These are phyloP conservation scores for Oncorhynchus clarkii DNA, from an alignment of 2,113 vertebrate species.

Conservation along the genomic window DNA sequence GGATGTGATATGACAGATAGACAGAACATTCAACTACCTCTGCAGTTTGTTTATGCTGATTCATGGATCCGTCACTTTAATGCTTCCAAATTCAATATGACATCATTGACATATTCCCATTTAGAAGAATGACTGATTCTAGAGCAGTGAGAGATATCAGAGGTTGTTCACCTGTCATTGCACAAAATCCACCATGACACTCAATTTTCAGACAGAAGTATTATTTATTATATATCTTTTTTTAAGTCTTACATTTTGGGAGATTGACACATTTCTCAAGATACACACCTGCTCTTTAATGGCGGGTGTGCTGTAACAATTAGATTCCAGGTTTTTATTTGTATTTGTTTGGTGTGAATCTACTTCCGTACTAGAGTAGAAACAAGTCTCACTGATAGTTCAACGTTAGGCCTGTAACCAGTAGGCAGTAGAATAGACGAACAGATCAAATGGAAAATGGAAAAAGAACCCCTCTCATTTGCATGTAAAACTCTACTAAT, in stretches of 20 bases:
- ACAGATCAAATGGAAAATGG: background rate
- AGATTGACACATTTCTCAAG: background rate
- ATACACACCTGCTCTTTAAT: background rate
- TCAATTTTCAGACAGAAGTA: slow-evolving; percentile 11
- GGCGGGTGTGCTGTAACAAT: background rate
- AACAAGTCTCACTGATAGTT: background rate
- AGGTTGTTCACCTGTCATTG: slow-evolving; percentile 66
- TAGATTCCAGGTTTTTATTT: background rate
- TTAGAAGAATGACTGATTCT: slow-evolving; percentile 61
- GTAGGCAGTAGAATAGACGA: background rate
- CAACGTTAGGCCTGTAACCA: background rate
- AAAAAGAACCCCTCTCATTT: slow-evolving; percentile 1
- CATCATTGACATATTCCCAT: slow-evolving; percentile 64
- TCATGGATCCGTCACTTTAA: slow-evolving; percentile 75
- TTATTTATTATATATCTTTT: background rate
- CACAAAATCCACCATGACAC: slow-evolving; percentile 57
- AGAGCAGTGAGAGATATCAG: slow-evolving; percentile 65
- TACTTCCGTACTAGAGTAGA: too few relatives aligned
- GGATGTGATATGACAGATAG: slow-evolving; percentile 59
- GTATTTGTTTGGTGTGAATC: too few relatives aligned
- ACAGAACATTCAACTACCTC: slow-evolving; percentile 70
- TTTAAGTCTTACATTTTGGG: background rate
- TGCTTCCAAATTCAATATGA: slow-evolving; percentile 76
- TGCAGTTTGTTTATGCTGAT: slow-evolving; percentile 79
- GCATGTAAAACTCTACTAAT: slow-evolving; percentile 4